Evolutionary conservation across 2,113 vertebrate species (phyloP).

Genomic region (Planiliza haematocheilus): DNA sequence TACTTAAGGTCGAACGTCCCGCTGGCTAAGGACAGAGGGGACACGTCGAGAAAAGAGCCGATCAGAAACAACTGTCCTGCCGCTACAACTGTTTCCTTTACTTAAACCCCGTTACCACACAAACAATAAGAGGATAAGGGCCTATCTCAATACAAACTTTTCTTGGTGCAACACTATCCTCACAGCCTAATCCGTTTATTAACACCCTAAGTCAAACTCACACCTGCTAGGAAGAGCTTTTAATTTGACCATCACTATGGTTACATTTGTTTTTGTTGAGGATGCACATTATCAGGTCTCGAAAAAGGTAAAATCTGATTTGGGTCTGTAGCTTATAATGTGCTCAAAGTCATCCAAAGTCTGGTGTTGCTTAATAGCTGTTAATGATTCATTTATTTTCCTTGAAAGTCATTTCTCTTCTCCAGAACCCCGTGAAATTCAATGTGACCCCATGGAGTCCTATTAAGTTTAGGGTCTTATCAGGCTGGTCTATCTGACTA

Average conservation of each 20-base stretch:
- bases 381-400: constrained; percentile 25
- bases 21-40: not conserved
- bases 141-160: constrained; percentile 3
- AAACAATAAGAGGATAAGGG: constrained; percentile 6
- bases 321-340: constrained; percentile 11
- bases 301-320: not conserved
- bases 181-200: constrained; percentile 42
- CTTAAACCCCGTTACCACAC: constrained; percentile 16
- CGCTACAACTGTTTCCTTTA: constrained; percentile 9
- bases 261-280: constrained; percentile 38
- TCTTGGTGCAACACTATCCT: constrained; percentile 25
- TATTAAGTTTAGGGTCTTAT: constrained; percentile 17
- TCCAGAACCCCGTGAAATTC: not conserved
- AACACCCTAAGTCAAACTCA: constrained; percentile 32
- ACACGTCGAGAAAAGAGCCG: not conserved
- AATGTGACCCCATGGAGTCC: constrained; percentile 10
- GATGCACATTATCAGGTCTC: constrained; percentile 1
- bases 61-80: constrained; percentile 1
- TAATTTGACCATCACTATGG: constrained; percentile 34
- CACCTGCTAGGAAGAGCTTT: constrained; percentile 29
- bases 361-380: not conserved
- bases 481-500: constrained; percentile 7
- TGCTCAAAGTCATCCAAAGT: not conserved
- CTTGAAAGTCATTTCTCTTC: constrained; percentile 16
- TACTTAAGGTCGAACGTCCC: constrained; percentile 33